Percentiles rank a stretch among this genome's conserved stretches.
Conservation (phyloP, 2,797 vertebrate species). For the Salarias fasciatus region DNA sequence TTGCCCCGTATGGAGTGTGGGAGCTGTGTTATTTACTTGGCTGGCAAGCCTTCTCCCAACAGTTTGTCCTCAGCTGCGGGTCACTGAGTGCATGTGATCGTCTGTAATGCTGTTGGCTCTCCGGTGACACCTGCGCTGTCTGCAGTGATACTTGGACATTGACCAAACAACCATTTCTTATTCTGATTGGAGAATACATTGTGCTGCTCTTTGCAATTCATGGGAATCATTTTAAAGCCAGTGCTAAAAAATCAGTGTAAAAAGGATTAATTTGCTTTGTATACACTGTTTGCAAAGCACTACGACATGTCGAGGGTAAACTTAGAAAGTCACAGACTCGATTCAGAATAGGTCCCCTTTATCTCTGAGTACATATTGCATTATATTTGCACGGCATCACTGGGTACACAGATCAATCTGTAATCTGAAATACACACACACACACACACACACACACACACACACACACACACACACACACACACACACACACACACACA, state of each 20-base stretch:
- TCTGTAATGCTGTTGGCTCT: conserved; percentile 20
- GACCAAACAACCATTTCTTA: conserved; percentile 26
- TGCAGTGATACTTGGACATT: conserved; percentile 29
- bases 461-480: too few species aligned
- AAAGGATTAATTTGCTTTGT: too few species aligned
- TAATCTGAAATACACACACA: conserved; percentile 14
- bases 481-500: conserved; percentile 1
- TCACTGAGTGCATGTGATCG: conserved; percentile 48
- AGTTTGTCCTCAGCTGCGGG: conserved; percentile 26
- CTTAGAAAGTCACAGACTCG: background rate
- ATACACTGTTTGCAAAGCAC: too few species aligned
- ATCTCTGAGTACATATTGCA: conserved; percentile 26
- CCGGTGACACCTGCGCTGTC: conserved; percentile 14
- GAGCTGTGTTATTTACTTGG: conserved; percentile 25
- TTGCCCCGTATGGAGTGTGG: background rate
- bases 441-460: too few species aligned
- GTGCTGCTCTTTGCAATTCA: background rate
- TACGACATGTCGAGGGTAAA: too few species aligned
- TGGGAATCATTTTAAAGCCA: too few species aligned
- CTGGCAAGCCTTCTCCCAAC: background rate
- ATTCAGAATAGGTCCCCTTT: background rate
- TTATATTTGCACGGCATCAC: conserved; percentile 41
- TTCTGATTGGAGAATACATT: background rate
- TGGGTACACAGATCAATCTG: conserved; percentile 32
- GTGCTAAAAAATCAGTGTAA: too few species aligned